Evolutionary conservation across 2,888 invertebrate genomes (phyloP), one percentile per base, ranked within the genome.

Genomic region (Ochlodes sylvanus): DNA sequence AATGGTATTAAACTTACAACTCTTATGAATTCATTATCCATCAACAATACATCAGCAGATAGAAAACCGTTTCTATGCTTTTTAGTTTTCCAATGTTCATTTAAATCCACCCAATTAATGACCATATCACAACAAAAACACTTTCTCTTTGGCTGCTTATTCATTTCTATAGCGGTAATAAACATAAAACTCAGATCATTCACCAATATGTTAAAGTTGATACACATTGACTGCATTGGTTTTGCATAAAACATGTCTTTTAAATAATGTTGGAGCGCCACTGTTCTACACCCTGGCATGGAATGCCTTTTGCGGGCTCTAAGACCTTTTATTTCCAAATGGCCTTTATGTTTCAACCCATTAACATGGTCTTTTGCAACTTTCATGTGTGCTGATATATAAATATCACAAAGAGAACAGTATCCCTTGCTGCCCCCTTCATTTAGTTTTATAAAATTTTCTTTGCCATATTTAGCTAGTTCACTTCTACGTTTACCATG

Each of bases 361-460:
- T 70, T 70, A 0, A 82, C 73, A 69, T 90, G 90, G 63, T 77
- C 70, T 63, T 76, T 77, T 47, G 86, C 85, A 17, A 78, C 70
- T 5, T 72, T 77, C 5, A 79, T 82, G 57, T 80, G 74, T 1
- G 81, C 80, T 0, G 82, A 79, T 6, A 88, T 63, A 17, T 73
- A 74, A n/a, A 73, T 75, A 41, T 83, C 77, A 69, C 90, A 90
- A 7, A 89, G 10, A 0, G 67, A 73, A 62, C 90, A 90, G 68
- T 81, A 86, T 0, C 84, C 88, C 65, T 78, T 81, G 50, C 79
- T 77, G 0, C 86, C 88, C 0, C 83, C 84, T 21, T 75, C 70
- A 63, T 84, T 85, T n/a, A 89, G 68, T 72, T 80, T 87, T 5
- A 90, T 86, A 44, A 69, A 78, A 65, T 86, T 75, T 7, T 74